Evolutionary conservation across 2,113 vertebrate species (phyloP).

Genomic region (Sinosuthora webbiana): DNA sequence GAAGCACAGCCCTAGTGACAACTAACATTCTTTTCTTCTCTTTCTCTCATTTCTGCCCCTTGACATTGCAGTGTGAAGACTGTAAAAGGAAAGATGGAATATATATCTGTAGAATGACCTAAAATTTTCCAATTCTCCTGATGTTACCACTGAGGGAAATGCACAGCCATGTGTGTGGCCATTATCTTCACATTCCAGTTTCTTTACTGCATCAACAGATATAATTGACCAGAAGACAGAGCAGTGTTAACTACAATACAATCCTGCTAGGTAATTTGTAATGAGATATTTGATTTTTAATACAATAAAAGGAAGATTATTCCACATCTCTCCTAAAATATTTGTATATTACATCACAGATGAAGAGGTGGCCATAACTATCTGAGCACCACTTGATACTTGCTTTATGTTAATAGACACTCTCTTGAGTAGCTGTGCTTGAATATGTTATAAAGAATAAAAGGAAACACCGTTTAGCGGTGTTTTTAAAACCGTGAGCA

Average conservation of each 20-base stretch:
- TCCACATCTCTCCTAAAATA: neutral
- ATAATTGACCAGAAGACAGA: neutral
- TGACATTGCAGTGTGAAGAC: conserved; percentile 1
- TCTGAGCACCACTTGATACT: conserved; percentile 55
- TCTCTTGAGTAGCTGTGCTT: conserved; percentile 15
- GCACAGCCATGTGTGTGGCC: neutral
- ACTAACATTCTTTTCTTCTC: neutral
- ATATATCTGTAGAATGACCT: neutral
- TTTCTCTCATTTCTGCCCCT: conserved; percentile 25
- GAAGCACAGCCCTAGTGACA: conserved; percentile 8
- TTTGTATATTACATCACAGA: neutral
- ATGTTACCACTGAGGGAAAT: neutral
- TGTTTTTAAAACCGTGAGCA: conserved; percentile 62
- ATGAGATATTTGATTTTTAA: neutral
- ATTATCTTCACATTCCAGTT: neutral
- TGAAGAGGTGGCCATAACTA: conserved; percentile 6
- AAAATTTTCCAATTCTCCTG: neutral
- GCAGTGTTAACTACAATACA: neutral
- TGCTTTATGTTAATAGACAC: conserved; percentile 28
- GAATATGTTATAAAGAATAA: neutral
- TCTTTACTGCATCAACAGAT: neutral
- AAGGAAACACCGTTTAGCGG: conserved; percentile 22
- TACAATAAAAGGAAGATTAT: neutral
- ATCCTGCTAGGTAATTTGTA: neutral
- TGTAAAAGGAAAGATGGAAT: neutral